Evolutionary conservation across 2,888 invertebrate genomes (phyloP).

Genomic region (Beris morrisii): DNA sequence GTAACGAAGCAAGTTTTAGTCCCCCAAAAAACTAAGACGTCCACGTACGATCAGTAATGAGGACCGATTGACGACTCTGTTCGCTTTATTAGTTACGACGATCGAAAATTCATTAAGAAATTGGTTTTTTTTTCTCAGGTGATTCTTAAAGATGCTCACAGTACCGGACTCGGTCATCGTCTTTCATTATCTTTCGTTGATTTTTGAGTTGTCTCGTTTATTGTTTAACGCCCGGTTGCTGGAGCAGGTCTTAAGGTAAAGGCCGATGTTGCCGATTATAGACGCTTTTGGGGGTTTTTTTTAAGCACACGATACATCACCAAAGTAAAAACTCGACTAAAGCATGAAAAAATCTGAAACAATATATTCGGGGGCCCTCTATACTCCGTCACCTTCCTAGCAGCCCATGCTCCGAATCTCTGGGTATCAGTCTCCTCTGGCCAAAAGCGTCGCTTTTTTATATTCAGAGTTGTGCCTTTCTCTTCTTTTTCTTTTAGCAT

Average conservation of each 20-base stretch:
- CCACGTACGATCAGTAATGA: conserved; percentile 16
- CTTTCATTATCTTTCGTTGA: not conserved
- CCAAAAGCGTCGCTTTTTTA: conserved; percentile 32
- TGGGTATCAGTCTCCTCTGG: conserved; percentile 32
- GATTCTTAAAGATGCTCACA: no score
- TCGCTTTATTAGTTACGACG: not conserved
- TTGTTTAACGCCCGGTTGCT: no score
- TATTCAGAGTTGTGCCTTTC: conserved; percentile 21
- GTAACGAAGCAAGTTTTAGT: no score
- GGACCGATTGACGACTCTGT: conserved; percentile 20
- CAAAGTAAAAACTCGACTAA: conserved; percentile 59
- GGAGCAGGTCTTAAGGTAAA: conserved; percentile 4
- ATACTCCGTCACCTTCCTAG: conserved; percentile 26
- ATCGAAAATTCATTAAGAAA: no score
- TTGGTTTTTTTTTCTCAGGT: no score
- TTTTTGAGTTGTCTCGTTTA: not conserved
- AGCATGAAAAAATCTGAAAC: conserved; percentile 59
- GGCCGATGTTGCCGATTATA: conserved; percentile 3
- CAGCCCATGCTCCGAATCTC: conserved; percentile 26
- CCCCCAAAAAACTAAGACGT: conserved; percentile 8
- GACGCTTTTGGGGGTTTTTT: conserved; percentile 19
- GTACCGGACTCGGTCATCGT: not conserved
- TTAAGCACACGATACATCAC: conserved; percentile 56
- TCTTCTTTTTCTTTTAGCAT: conserved; percentile 24
- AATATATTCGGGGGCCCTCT: conserved; percentile 53